Evolutionary conservation across 2,888 invertebrate species (phyloP), one percentile per base, ranked within the genome.

Genomic region (Embidobia sp.): DNA sequence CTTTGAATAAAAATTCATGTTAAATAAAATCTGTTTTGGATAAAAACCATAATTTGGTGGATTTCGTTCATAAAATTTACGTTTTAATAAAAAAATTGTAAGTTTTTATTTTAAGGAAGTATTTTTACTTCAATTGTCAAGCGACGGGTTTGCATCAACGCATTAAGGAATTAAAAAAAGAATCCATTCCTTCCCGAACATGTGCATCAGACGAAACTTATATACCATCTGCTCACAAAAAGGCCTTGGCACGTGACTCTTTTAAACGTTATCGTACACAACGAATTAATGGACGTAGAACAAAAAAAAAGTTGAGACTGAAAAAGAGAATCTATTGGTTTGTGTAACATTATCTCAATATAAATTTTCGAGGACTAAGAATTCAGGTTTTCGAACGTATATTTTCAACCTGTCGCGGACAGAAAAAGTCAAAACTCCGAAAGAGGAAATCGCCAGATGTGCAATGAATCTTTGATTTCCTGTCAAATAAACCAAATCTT

Each of bases 221-320:
- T 33, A 35, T 35, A 70, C 61, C 81, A 81, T 80, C 78, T 81
- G 81, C 70, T 69, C 37, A 19, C 46, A 44, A 63, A 49, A 70
- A 57, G 74, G 51, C 78, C 81, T 80, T 80, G 79, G 79, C 81
- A 78, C 80, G 81, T 79, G 81, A 61, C 79, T 55, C 33, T 40
- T 79, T 53, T 69, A 48, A 72, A 53, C 51, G 33, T 26, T 53
- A 67, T 40, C 66, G 40, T 49, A 46, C 22, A 64, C 55, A 22
- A 44, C 29, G 11, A 44, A 10, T 11, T 59, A 59, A 59, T 59
- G 44, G 44, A 33, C 42, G 29, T 44, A 22, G 59, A 19, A 29
- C 55, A 29, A 37, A 10, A 27, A 26, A 26, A 51, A 42, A 11
- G 6, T 29, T 22, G n/a, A 42, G 6, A 22, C 6, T 22, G n/a